Evolutionary conservation across 2,888 invertebrate genomes (phyloP).

Genomic region (Adela reaumurella): DNA sequence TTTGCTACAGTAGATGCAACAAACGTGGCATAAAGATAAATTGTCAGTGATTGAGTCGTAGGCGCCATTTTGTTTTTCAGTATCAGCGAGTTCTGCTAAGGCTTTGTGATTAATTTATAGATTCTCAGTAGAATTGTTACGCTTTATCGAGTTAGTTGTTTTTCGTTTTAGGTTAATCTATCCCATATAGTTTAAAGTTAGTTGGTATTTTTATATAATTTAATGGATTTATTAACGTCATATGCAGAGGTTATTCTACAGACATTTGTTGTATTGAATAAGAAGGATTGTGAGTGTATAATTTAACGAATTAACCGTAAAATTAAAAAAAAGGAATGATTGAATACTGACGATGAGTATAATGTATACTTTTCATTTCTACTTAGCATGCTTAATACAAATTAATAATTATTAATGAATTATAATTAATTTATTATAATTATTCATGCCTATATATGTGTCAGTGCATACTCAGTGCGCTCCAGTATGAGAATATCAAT

Average conservation of each 20-base stretch:
- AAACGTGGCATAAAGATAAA: too few relatives aligned
- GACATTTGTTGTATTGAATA: background rate
- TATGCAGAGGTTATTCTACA: background rate
- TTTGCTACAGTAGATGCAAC: too few relatives aligned
- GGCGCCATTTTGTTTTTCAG: background rate
- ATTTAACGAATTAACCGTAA: too few relatives aligned
- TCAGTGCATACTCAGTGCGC: too few relatives aligned
- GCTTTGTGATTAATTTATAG: conserved; percentile 43
- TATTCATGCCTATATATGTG: too few relatives aligned
- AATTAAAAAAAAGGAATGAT: too few relatives aligned
- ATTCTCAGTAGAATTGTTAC: conserved; percentile 43
- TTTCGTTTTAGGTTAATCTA: background rate
- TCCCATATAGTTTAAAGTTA: background rate
- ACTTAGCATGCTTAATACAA: too few relatives aligned
- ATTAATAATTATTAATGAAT: too few relatives aligned
- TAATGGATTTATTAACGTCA: conserved; percentile 16
- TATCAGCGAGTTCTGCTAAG: conserved; percentile 23
- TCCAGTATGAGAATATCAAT: too few relatives aligned
- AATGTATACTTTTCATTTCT: too few relatives aligned
- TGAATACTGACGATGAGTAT: too few relatives aligned
- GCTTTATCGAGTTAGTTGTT: conserved; percentile 21
- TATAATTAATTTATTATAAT: too few relatives aligned
- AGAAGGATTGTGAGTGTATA: background rate
- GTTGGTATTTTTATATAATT: conserved; percentile 15
- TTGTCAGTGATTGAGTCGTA: background rate